Evolutionary conservation across 1,140 invertebrate genomes (phyloP).

Genomic region (Drosophila micromelanica): DNA sequence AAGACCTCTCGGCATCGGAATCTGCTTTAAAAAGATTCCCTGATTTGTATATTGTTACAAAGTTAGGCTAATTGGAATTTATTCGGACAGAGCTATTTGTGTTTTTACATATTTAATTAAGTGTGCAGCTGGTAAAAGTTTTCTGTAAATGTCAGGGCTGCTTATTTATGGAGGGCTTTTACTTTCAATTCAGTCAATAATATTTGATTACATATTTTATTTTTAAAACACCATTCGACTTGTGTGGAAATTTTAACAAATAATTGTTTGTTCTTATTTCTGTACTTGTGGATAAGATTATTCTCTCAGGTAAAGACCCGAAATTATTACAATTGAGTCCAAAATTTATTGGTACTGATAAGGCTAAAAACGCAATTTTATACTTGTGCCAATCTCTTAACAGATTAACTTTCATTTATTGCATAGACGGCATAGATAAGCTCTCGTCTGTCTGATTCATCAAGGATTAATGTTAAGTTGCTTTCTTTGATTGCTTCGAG

Average conservation of each 20-base stretch:
- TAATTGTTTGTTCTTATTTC: not conserved
- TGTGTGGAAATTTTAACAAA: not conserved
- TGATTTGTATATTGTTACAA: slow-evolving; percentile 37
- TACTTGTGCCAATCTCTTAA: not conserved
- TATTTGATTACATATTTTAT: not conserved
- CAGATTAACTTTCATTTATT: not conserved
- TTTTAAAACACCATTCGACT: not conserved
- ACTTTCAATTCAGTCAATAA: not conserved
- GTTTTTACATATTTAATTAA: slow-evolving; percentile 48
- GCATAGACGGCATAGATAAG: slow-evolving; percentile 1
- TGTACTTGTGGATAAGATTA: no score
- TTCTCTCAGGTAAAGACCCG: no score
- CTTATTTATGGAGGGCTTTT: slow-evolving; percentile 8
- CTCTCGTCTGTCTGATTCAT: slow-evolving; percentile 19
- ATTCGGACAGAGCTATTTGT: slow-evolving; percentile 40
- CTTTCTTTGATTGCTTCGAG: slow-evolving; percentile 8
- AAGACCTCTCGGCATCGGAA: slow-evolving; percentile 9
- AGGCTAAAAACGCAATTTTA: not conserved
- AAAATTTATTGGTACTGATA: no score
- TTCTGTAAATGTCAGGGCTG: not conserved
- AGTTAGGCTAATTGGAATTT: slow-evolving; percentile 73
- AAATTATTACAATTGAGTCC: no score
- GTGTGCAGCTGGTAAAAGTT: slow-evolving; percentile 40
- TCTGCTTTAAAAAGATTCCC: not conserved
- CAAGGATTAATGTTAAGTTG: slow-evolving; percentile 15